Evolutionary conservation across 2,797 vertebrate species (phyloP).

Genomic region (Rhynchonycteris naso): DNA sequence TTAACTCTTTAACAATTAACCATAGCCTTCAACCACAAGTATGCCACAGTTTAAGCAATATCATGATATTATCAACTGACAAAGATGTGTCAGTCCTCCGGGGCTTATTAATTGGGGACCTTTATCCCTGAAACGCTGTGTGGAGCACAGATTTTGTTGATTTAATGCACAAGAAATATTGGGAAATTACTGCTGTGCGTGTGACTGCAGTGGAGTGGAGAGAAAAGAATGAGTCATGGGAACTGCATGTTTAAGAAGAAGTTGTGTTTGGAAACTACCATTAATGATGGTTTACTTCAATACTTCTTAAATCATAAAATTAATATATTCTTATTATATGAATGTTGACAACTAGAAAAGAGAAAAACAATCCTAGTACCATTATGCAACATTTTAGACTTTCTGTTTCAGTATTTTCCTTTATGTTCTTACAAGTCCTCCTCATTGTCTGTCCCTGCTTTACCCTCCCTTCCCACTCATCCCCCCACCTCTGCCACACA

Average conservation of each 20-base stretch:
- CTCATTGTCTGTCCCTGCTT: no score
- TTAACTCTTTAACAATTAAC: constrained; percentile 47
- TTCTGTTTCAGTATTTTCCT: not conserved
- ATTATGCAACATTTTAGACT: not conserved
- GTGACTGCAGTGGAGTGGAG: not conserved
- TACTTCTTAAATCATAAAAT: not conserved
- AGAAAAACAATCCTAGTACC: not conserved
- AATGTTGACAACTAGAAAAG: not conserved
- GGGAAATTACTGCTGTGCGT: not conserved
- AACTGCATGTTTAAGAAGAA: not conserved
- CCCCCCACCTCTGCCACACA: not conserved
- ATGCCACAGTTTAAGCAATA: not conserved
- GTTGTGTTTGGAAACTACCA: not conserved
- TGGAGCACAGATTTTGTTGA: not conserved
- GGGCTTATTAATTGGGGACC: not conserved
- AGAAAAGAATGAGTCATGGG: not conserved
- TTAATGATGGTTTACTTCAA: not conserved
- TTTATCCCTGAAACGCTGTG: not conserved
- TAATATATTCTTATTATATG: not conserved
- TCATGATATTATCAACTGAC: not conserved
- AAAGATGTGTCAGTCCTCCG: not conserved
- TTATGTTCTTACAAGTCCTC: no score
- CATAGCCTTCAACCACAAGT: not conserved
- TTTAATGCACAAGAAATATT: not conserved
- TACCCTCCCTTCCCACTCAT: not conserved